Evolutionary conservation across 2,888 invertebrate genomes (phyloP), one percentile per base, ranked within the genome.

Genomic region (Dicycla oo): DNA sequence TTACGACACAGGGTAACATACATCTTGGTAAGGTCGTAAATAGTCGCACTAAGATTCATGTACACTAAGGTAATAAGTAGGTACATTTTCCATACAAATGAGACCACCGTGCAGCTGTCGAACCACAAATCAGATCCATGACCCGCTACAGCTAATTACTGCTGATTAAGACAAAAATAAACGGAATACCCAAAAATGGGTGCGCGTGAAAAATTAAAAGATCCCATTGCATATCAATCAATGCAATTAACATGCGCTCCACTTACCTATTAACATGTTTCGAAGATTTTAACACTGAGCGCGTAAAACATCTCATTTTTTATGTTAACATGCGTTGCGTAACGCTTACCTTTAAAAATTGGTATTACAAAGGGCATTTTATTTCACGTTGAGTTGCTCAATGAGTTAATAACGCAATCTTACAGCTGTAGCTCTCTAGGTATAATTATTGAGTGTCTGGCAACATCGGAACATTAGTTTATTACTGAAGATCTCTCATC

Each of bases 221-320:
- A 89, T 87, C 86, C 87, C 84, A 87, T 87, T 88, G 89, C 90
- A 88, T 91, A 92, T 93, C 93, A 93, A 93, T 93, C 93, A 91
- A 88, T 80, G 88, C 91, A 93, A 93, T 94, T 93, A 93, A 89
- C 86, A 78, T 30, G 70, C 87, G 92, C 91, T 91, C 93, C 90
- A 93, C 88, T 92, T 93, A 92, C 93, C 92, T 88, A 91, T 93
- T 93, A 93, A 93, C 93, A 92, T 89, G 90, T 91, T 91, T 85
- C 78, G 56, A 79, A 79, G 51, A 65, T 65, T 78, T 79, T 93
- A 91, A 90, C 88, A 86, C 82, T 77, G 81, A 84, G 87, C 85
- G 90, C 89, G 90, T 91, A 90, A 92, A 93, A 91, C 92, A 91
- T 92, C 91, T 91, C 90, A 86, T 86, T 84, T 65, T 89, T 90